phyloP scores from a whole-genome alignment of 2,113 vertebrate species.

The Toxostoma redivivum region DNA sequence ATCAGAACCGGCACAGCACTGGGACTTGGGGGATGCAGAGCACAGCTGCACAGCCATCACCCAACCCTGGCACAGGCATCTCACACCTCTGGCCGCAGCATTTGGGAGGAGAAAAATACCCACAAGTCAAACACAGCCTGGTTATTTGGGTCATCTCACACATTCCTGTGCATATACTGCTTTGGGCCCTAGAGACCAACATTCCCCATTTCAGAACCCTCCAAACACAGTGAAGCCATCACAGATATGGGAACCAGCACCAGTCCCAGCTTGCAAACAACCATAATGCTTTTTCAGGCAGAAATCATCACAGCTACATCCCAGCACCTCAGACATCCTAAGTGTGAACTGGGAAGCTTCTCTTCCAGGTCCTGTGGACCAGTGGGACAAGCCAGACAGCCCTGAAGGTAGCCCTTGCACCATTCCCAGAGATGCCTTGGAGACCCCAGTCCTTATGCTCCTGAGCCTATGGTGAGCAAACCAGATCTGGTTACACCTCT shows the following conservation, averaged over 20 bases:
- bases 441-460: not conserved
- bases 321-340: not conserved
- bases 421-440: not conserved
- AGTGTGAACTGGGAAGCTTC: not conserved
- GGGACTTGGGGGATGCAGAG: not conserved
- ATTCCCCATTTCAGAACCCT: not conserved
- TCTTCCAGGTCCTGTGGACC: not conserved
- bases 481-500: not conserved
- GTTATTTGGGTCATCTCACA: not conserved
- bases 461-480: not conserved
- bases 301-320: not conserved
- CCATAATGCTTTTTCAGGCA: not conserved
- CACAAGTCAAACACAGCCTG: not conserved
- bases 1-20: fast-evolving
- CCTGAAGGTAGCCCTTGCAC: not conserved
- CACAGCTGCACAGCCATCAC: not conserved
- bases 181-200: not conserved
- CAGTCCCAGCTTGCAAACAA: not conserved
- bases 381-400: not conserved
- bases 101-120: not conserved
- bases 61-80: not conserved
- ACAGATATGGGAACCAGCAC: fast-evolving
- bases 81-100: not conserved
- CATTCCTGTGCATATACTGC: not conserved
- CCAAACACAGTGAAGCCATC: not conserved